phyloP scores from a whole-genome alignment of 2,113 vertebrate species.

The Atherinomorus stipes region DNA sequence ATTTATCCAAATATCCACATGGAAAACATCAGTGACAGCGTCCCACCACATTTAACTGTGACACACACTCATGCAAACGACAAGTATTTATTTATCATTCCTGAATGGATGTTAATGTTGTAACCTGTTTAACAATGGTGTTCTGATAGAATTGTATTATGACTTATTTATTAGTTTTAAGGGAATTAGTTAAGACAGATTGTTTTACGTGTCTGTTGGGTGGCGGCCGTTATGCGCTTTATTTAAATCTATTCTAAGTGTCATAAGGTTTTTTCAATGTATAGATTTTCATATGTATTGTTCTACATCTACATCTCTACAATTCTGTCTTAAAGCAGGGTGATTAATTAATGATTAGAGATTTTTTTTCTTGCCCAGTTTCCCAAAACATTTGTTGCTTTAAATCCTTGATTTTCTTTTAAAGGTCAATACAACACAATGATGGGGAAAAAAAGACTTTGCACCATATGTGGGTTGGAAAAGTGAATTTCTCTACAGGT shows the following conservation, averaged over 20 bases:
- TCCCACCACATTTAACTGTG: neutral
- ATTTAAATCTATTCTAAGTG: neutral
- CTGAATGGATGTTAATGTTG: conserved; percentile 66
- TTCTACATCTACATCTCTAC: no score
- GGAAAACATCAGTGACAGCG: conserved; percentile 35
- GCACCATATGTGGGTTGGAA: no score
- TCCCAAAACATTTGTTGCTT: conserved; percentile 41
- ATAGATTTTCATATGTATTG: conserved; percentile 23
- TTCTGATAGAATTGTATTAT: neutral
- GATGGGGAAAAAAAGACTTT: no score
- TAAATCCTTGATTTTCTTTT: neutral
- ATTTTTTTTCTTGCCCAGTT: conserved; percentile 5
- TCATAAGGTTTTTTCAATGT: neutral
- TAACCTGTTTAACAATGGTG: conserved; percentile 33
- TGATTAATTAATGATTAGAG: conserved; percentile 29
- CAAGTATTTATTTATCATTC: conserved; percentile 83
- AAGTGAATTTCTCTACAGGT: no score
- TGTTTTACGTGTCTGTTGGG: neutral
- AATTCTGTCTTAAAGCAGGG: neutral
- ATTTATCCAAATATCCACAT: conserved; percentile 64
- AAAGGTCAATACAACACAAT: neutral
- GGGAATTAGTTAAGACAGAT: neutral
- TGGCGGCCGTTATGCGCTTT: neutral
- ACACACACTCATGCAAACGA: conserved; percentile 69
- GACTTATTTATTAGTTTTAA: neutral